Conservation (phyloP, 2,888 invertebrate species). For the Campoplex nolae region DNA sequence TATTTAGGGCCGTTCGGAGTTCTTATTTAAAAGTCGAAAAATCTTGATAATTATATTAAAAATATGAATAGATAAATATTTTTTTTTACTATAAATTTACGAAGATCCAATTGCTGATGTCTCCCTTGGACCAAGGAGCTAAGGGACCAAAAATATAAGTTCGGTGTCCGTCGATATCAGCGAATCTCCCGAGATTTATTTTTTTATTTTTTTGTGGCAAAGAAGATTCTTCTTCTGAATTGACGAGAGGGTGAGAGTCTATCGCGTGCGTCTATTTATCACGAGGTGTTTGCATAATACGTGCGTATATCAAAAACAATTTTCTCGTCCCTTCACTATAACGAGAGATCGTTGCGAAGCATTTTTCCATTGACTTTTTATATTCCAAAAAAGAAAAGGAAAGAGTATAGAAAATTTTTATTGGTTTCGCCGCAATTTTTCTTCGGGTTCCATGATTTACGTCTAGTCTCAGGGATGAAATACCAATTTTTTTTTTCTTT, state of each 20-base stretch:
- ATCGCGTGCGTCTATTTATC: constrained; percentile 45
- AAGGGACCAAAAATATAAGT: neutral
- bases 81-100: too few species aligned
- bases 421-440: neutral
- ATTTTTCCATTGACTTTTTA: constrained; percentile 1
- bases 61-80: neutral
- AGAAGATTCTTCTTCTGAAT: constrained; percentile 18
- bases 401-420: neutral
- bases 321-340: constrained; percentile 5
- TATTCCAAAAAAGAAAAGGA: neutral
- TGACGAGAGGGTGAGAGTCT: constrained; percentile 31
- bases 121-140: neutral
- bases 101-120: too few species aligned
- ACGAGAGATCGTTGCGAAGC: constrained; percentile 2
- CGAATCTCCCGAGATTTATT: neutral
- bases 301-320: constrained; percentile 48
- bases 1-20: too few species aligned
- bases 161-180: neutral
- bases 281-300: constrained; percentile 25
- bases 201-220: constrained; percentile 3
- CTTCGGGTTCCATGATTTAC: neutral
- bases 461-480: neutral
- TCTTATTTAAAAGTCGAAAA: too few species aligned
- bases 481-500: neutral
- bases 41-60: neutral